Base-by-base conservation (phyloP, 2,888 invertebrate genomes). In the Trachelus tabidus region DNA sequence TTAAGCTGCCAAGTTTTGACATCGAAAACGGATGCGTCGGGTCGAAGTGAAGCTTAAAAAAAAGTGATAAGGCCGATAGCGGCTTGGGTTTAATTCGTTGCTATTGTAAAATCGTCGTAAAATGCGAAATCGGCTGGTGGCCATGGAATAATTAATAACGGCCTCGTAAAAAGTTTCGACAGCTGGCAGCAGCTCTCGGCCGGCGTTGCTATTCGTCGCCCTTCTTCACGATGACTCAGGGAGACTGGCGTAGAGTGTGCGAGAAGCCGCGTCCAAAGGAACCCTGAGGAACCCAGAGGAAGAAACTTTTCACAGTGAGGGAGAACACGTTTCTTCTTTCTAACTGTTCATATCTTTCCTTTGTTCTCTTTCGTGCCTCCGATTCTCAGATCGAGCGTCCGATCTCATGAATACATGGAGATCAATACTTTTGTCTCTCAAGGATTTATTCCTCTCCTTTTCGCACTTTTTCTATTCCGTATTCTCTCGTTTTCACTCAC, bases 101-200 rank as follows among this genome's bases (percentile, higher is more conserved):
- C 77, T 79, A 76, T 80, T 82, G 81, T 86, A 81, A 85, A 85
- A 85, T 81, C 73, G 83, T 77, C 82, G 79, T 86, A 82, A 82
- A 85, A 76, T 34, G 33, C 78, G 79, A 83, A 83, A 83, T 84
- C 83, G 79, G 56, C 56, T 23, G 23, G 23, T 23, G 56, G 9
- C 56, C 23, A 23, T 56, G 9, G 56, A 56, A 56, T 56, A 56
- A 56, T 56, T 56, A 56, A 56, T 23, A 56, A 56, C 56, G 3
- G 23, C 23, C 56, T 23, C 56, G 56, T 23, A 56, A 56, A 56
- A 56, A 56, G 9, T 56, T 56, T 56, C 56, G 56, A 9, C 56
- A 56, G 56, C 23, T 56, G 23, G 56, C 23, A 56, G 56, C 56
- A 23, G 56, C 9, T 9, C 56, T 23, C 56, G 56, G 0, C 56